These are phyloP conservation scores for Harpagus bidentatus DNA, from an alignment of 2,113 vertebrate genomes.

Conservation along the genomic window DNA sequence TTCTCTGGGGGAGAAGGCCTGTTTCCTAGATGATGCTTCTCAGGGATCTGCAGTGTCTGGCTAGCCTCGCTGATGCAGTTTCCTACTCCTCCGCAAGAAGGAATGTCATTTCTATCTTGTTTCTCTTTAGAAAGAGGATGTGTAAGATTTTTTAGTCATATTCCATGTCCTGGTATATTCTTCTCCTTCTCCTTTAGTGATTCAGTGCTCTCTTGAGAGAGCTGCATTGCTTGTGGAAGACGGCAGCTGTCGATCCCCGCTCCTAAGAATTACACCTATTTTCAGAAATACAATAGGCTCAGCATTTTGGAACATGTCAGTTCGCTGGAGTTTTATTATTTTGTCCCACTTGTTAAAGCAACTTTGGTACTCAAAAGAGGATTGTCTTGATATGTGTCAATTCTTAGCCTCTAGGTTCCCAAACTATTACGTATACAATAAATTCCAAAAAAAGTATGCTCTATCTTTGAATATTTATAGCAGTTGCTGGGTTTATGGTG, in stretches of 20 bases:
- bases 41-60: accelerated
- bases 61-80: neutral
- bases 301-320: neutral
- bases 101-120: neutral
- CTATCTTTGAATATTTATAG: neutral
- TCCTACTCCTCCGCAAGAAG: neutral
- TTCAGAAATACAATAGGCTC: neutral
- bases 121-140: neutral
- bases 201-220: neutral
- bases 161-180: neutral
- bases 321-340: neutral
- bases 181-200: neutral
- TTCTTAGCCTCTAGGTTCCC: neutral
- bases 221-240: neutral
- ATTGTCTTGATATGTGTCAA: neutral
- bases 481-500: neutral
- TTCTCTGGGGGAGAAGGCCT: neutral
- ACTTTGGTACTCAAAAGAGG: neutral
- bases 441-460: neutral
- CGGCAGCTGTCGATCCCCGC: neutral
- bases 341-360: neutral
- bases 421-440: neutral
- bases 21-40: neutral
- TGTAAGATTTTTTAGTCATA: neutral
- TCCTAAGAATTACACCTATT: neutral